Conservation (phyloP, 2,113 vertebrate species). For the Sylvicapra grimmia region DNA sequence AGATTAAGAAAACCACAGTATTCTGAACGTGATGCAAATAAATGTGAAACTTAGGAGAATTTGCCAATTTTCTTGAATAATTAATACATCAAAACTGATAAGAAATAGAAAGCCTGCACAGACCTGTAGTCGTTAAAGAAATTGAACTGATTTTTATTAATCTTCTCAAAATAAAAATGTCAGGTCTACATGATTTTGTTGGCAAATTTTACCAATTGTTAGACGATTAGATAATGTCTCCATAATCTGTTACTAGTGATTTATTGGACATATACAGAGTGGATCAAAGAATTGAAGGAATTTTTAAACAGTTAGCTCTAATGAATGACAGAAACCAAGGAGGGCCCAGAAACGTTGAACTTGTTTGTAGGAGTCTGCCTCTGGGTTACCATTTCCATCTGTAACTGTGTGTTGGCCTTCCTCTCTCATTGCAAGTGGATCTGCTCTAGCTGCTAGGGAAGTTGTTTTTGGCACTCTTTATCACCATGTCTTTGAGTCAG, state of each 20-base stretch:
- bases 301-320: background rate
- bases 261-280: background rate
- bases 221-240: background rate
- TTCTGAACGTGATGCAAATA: background rate
- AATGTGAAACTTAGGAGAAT: background rate
- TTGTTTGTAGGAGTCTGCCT: background rate
- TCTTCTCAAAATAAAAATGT: constrained; percentile 22
- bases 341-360: background rate
- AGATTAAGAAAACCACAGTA: background rate
- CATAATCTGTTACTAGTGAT: background rate
- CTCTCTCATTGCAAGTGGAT: background rate
- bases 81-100: background rate
- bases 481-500: background rate
- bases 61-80: background rate
- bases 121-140: background rate
- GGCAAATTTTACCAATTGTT: background rate
- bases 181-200: background rate
- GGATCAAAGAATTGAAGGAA: background rate
- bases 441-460: background rate
- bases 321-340: background rate
- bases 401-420: background rate
- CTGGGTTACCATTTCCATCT: background rate
- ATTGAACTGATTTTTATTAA: background rate
- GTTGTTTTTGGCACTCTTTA: background rate
- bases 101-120: background rate